Conservation (phyloP, 2,888 invertebrate genomes). For the Empis stercorea region DNA sequence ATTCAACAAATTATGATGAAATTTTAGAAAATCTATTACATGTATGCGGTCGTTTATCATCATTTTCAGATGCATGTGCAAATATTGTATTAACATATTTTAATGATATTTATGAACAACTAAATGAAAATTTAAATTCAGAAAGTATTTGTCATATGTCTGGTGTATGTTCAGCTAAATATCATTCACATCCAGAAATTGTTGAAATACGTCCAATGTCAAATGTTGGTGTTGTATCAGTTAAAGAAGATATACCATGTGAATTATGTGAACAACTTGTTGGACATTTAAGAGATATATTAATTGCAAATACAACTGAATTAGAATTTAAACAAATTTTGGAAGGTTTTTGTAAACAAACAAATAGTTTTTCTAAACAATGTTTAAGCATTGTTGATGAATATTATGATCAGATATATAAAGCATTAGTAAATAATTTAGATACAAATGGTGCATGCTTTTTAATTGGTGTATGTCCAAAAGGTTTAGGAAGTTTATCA, state of each 20-base stretch:
- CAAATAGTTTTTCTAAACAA: slow-evolving; percentile 56
- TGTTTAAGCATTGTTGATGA: slow-evolving; percentile 65
- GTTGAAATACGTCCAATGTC: slow-evolving; percentile 44
- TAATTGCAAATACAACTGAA: slow-evolving; percentile 76
- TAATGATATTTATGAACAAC: slow-evolving; percentile 51
- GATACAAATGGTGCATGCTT: slow-evolving; percentile 57
- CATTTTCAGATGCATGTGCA: slow-evolving; percentile 68
- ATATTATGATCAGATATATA: slow-evolving; percentile 63
- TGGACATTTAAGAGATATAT: slow-evolving; percentile 60
- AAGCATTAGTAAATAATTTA: slow-evolving; percentile 52
- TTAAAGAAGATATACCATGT: slow-evolving; percentile 60
- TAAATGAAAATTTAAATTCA: slow-evolving; percentile 48
- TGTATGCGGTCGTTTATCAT: slow-evolving; percentile 56
- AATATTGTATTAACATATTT: slow-evolving; percentile 61
- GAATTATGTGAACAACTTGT: slow-evolving; percentile 77
- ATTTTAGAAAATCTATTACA: slow-evolving; percentile 32
- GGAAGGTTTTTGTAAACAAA: slow-evolving; percentile 68
- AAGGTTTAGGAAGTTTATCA: slow-evolving; percentile 14
- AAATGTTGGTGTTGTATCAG: slow-evolving; percentile 42
- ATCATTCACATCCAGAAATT: slow-evolving; percentile 46
- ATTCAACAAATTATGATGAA: slow-evolving; percentile 26
- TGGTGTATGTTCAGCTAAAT: slow-evolving; percentile 56
- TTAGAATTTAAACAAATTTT: slow-evolving; percentile 65
- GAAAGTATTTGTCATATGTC: slow-evolving; percentile 59
- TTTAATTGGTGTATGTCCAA: slow-evolving; percentile 42